Conservation (phyloP, 2,797 vertebrate species). For the Sylvilagus floridanus region DNA sequence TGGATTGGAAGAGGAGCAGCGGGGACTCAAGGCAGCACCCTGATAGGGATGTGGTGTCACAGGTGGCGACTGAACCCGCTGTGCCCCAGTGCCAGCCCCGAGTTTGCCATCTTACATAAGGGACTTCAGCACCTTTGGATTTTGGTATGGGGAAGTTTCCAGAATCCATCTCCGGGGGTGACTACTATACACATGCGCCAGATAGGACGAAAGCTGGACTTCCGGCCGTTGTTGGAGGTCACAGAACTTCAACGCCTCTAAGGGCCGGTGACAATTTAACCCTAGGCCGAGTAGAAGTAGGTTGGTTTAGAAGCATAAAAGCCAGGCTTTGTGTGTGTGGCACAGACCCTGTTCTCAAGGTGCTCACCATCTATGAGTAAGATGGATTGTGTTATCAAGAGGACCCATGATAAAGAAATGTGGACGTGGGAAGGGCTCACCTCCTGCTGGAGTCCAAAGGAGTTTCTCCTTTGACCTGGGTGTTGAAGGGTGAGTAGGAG, state of each 20-base stretch:
- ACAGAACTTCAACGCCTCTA: conserved; percentile 19
- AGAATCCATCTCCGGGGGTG: no score
- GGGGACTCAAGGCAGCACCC: no score
- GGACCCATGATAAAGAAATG: not conserved
- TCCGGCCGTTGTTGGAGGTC: not conserved
- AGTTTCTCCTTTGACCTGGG: conserved; percentile 4
- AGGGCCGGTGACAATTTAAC: conserved; percentile 10
- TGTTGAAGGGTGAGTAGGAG: conserved; percentile 51
- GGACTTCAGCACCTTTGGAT: not conserved
- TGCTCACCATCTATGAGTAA: not conserved
- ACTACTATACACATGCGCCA: not conserved
- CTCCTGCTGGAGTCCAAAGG: not conserved
- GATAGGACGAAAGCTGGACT: not conserved
- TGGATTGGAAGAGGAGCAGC: no score
- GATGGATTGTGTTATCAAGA: not conserved
- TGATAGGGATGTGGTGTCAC: no score
- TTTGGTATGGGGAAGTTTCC: not conserved
- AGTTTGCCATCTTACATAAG: not conserved
- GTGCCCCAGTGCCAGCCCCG: no score
- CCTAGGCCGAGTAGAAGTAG: not conserved
- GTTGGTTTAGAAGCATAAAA: conserved; percentile 45
- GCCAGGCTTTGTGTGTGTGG: not conserved
- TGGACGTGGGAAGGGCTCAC: not conserved
- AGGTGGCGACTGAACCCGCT: no score
- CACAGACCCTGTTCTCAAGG: not conserved